Percentiles rank a stretch among this genome's conserved stretches.
Evolutionary conservation across 2,113 vertebrate genomes (phyloP).

Genomic region (Sphaerodactylus townsendi): DNA sequence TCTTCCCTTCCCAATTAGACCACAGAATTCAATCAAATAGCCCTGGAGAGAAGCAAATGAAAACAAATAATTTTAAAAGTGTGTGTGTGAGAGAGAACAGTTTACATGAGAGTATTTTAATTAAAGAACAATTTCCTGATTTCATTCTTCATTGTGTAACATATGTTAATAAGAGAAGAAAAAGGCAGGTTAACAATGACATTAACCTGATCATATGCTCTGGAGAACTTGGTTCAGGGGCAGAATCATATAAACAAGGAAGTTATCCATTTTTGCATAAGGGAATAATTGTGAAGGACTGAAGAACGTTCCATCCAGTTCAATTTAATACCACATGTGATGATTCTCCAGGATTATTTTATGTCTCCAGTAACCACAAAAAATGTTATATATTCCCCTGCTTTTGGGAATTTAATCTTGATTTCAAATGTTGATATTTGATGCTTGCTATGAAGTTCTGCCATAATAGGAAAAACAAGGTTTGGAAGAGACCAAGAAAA

Average conservation of each 20-base stretch:
- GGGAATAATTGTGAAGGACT: background rate
- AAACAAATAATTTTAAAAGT: constrained; percentile 6
- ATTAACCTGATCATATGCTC: constrained; percentile 38
- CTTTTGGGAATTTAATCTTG: background rate
- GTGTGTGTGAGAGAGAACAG: background rate
- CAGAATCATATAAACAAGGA: constrained; percentile 23
- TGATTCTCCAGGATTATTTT: background rate
- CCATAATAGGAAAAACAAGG: too few relatives aligned
- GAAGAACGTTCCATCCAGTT: background rate
- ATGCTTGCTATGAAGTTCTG: background rate
- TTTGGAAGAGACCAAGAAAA: background rate
- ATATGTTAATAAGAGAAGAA: constrained; percentile 41
- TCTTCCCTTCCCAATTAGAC: constrained; percentile 39
- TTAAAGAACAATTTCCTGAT: constrained; percentile 57
- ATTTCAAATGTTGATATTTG: background rate
- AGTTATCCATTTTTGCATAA: background rate
- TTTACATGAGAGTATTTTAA: constrained; percentile 49
- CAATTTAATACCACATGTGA: background rate
- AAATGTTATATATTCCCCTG: background rate
- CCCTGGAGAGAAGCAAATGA: background rate
- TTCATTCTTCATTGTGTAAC: constrained; percentile 54
- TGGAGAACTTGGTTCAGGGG: constrained; percentile 28
- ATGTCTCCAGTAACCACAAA: background rate
- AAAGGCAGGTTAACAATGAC: constrained; percentile 28
- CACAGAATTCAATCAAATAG: constrained; percentile 17